Percentiles rank a stretch among this genome's conserved stretches.
phyloP scores from a whole-genome alignment of 2,797 vertebrate species.

The Gastrophryne carolinensis region DNA sequence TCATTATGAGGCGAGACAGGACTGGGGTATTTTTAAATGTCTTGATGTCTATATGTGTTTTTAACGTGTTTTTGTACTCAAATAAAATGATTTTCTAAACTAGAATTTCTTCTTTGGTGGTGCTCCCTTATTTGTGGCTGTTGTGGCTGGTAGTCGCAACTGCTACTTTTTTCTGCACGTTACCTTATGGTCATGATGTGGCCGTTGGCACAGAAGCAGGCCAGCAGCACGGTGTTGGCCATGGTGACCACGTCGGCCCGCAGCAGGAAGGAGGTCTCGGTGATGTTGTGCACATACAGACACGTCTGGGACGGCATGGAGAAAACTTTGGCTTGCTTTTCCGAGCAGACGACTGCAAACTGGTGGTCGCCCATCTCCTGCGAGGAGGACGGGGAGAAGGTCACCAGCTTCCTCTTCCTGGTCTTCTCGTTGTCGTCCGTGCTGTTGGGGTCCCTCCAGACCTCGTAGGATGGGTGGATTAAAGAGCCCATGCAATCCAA shows the following conservation, averaged over 20 bases:
- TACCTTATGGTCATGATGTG: constrained; percentile 98
- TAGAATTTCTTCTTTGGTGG: too few relatives aligned
- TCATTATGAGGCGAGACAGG: too few relatives aligned
- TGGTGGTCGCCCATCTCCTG: constrained; percentile 90
- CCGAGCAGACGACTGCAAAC: constrained; percentile 91
- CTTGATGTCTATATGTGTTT: too few relatives aligned
- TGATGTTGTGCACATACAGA: constrained; percentile 96
- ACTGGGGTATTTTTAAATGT: too few relatives aligned
- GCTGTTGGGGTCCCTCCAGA: constrained; percentile 86
- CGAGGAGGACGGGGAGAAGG: constrained; percentile 85
- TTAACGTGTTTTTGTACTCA: too few relatives aligned
- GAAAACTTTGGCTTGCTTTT: constrained; percentile 97
- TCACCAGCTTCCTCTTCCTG: constrained; percentile 84
- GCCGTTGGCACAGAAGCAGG: constrained; percentile 96
- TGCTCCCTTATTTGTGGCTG: too few relatives aligned
- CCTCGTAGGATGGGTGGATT: constrained; percentile 85
- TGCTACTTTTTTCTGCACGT: too few relatives aligned
- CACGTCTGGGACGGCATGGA: constrained; percentile 94
- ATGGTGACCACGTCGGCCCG: constrained; percentile 87
- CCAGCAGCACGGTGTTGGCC: constrained; percentile 88
- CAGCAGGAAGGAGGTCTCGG: constrained; percentile 94
- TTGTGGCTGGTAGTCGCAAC: too few relatives aligned
- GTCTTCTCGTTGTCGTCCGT: constrained; percentile 82
- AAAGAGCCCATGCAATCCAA: constrained; percentile 84
- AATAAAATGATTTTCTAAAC: too few relatives aligned